Evolutionary conservation across 2,113 vertebrate species (phyloP).

Genomic region (Azemiops feae): DNA sequence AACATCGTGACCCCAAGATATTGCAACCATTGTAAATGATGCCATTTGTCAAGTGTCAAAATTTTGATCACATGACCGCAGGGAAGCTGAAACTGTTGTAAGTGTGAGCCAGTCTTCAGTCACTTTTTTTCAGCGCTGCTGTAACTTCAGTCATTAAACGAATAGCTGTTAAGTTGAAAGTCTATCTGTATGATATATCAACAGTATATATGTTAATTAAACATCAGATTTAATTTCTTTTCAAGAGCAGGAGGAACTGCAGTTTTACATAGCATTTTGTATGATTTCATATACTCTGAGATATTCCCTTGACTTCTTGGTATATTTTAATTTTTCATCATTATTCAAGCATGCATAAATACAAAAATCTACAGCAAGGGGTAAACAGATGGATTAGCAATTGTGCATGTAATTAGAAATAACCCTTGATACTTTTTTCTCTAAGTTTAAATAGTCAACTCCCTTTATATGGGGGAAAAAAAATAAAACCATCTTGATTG

Average conservation of each 20-base stretch:
- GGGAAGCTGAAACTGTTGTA: not conserved
- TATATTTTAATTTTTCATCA: slow-evolving; percentile 76
- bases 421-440: slow-evolving; percentile 65
- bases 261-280: slow-evolving; percentile 58
- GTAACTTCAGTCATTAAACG: not conserved
- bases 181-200: slow-evolving; percentile 32
- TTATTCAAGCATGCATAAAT: slow-evolving; percentile 74
- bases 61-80: not conserved
- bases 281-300: slow-evolving; percentile 50
- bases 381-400: slow-evolving; percentile 78
- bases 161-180: too few relatives aligned
- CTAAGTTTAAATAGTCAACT: slow-evolving; percentile 68
- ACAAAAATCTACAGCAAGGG: slow-evolving; percentile 67
- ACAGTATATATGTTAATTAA: slow-evolving; percentile 40
- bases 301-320: slow-evolving; percentile 74
- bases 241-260: slow-evolving; percentile 41
- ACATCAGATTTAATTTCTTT: slow-evolving; percentile 48
- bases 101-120: not conserved
- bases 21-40: too few relatives aligned
- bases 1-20: too few relatives aligned
- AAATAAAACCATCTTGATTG: slow-evolving; percentile 48
- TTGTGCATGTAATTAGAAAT: slow-evolving; percentile 78
- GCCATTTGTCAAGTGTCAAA: not conserved
- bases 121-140: not conserved
- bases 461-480: slow-evolving; percentile 49